Base-by-base conservation (phyloP, 1,140 invertebrate species). In the Micrasema minimum region DNA sequence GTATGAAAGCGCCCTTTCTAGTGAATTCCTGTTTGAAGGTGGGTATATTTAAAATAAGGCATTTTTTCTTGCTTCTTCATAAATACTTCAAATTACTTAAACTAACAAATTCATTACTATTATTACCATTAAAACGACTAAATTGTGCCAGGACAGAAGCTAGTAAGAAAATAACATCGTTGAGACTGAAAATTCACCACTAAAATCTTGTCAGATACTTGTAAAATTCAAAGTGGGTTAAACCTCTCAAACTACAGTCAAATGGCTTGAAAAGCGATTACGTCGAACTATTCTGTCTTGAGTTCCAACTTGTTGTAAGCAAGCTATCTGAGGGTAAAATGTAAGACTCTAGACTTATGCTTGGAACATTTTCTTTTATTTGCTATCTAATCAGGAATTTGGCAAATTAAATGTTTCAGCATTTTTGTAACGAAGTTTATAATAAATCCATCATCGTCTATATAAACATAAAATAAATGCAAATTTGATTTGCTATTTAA, bases 141-240 rank as follows among this genome's bases (percentile, higher is more conserved):
- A 48, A 48, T 18, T 20, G 1, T 14, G 16, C 16, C 1, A 48
- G 16, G 9, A 18, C 1, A 7, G 16, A 16, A 48, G 3, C 2
- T 9, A 1, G 45, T 48, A 48, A 6, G 7, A 20, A 9, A 20
- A 14, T 20, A n/a, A 20, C 14, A 14, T 11, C 4, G 4, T 16
- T n/a, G 11, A 12, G 14, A 6, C 14, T 6, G 9, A 20, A 48
- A 48, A 16, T 31, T 55, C 22, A 2, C 22, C 20, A 35, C 22
- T 10, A 55, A 22, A 55, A 22, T 55, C n/a, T 20, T 31, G 51
- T 31, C 51, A 31, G 51, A 55, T 23, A 55, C 51, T 35, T 23
- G 23, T 23, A 31, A 55, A 55, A 55, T 55, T 23, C 26, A 55
- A 55, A 55, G 51, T 55, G 51, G 51, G 51, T 55, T 55, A 55